phyloP scores from a whole-genome alignment of 2,888 invertebrate genomes.

The Lasioglossum oenotherae region DNA sequence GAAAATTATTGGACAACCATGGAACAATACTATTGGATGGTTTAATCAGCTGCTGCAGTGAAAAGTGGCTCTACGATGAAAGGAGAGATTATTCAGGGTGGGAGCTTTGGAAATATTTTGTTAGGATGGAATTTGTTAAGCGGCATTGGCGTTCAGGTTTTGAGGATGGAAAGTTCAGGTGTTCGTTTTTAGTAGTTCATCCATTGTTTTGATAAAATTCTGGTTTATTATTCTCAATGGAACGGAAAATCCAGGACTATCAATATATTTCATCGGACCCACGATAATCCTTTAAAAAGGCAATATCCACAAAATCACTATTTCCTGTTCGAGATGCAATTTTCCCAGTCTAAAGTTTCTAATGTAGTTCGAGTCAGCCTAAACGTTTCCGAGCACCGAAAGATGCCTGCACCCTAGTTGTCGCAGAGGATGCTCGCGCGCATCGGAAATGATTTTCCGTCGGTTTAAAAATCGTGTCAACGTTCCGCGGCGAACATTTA shows the following conservation, averaged over 20 bases:
- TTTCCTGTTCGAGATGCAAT: too few relatives aligned
- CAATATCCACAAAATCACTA: too few relatives aligned
- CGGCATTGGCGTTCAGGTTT: not conserved
- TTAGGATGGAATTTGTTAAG: not conserved
- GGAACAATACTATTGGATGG: not conserved
- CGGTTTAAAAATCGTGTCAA: slow-evolving; percentile 1
- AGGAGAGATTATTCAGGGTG: not conserved
- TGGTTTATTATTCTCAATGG: too few relatives aligned
- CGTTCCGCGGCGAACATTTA: not conserved
- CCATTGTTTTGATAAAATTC: not conserved
- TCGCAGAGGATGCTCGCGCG: not conserved
- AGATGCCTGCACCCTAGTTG: not conserved
- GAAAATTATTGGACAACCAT: not conserved
- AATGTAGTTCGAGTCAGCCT: not conserved
- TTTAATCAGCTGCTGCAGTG: not conserved
- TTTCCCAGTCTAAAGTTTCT: not conserved
- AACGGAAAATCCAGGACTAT: not conserved
- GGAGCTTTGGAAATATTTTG: not conserved
- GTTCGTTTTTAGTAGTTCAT: not conserved
- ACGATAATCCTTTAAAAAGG: too few relatives aligned
- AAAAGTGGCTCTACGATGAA: not conserved
- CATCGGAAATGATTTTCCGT: not conserved
- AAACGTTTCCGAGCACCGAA: not conserved
- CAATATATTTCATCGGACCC: too few relatives aligned
- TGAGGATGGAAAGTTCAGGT: not conserved